Conservation (phyloP, 1,140 invertebrate species). For the Tachypleus tridentatus region DNA sequence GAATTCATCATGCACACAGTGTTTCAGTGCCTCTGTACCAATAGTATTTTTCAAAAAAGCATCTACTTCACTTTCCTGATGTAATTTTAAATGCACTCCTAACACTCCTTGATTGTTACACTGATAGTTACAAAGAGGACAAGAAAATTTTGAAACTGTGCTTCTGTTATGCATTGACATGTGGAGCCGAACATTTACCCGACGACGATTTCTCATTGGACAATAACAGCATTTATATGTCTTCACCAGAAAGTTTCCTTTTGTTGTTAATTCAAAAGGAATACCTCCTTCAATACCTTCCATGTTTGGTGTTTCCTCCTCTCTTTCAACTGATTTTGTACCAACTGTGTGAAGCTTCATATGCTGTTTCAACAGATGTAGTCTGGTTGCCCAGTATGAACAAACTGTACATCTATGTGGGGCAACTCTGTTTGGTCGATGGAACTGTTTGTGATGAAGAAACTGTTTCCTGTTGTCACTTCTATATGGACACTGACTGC, state of each 20-base stretch:
- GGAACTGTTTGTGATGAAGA: slow-evolving; percentile 72
- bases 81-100: slow-evolving; percentile 62
- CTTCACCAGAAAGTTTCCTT: no score
- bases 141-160: slow-evolving; percentile 34
- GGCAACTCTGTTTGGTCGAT: slow-evolving; percentile 43
- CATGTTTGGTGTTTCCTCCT: no score
- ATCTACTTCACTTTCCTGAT: slow-evolving; percentile 37
- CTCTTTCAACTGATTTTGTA: no score
- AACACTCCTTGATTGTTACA: slow-evolving; percentile 60
- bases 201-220: slow-evolving; percentile 58
- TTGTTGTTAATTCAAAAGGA: no score
- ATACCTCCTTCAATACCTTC: no score
- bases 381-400: slow-evolving; percentile 66
- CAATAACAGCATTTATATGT: slow-evolving; percentile 58
- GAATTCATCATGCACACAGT: not conserved
- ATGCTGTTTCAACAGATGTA: slow-evolving; percentile 63
- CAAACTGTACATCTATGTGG: slow-evolving; percentile 66
- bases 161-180: slow-evolving; percentile 61
- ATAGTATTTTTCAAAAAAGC: not conserved
- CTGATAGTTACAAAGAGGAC: slow-evolving; percentile 65
- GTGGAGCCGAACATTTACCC: slow-evolving; percentile 65
- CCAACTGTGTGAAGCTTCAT: not conserved
- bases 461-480: slow-evolving; percentile 71
- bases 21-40: not conserved
- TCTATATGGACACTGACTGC: slow-evolving; percentile 59